A percentile compares a stretch with the other conserved stretches of the same genome.
phyloP scores from a whole-genome alignment of 2,797 vertebrate genomes.

The Sebastes iracundus region DNA sequence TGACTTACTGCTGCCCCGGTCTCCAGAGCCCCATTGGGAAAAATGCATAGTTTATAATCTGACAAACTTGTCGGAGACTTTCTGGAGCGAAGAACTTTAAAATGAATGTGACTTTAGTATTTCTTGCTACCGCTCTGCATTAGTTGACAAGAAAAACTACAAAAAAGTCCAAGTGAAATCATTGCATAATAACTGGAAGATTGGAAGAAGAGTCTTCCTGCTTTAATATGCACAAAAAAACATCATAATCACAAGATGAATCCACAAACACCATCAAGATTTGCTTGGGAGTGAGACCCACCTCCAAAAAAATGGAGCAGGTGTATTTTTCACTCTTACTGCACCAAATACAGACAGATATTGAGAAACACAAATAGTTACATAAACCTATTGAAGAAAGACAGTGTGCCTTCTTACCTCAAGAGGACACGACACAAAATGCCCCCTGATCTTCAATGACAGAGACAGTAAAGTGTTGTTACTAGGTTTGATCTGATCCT shows the following conservation, averaged over 20 bases:
- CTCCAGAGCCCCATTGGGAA: no score
- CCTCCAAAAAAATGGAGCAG: background rate
- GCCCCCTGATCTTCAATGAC: background rate
- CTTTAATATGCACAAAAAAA: background rate
- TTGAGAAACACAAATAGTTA: background rate
- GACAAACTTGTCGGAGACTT: no score
- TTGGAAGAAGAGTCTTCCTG: no score
- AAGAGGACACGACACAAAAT: background rate
- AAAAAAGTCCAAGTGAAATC: no score
- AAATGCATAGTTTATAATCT: no score
- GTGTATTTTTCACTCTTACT: background rate
- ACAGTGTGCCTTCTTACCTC: background rate
- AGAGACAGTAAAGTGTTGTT: background rate
- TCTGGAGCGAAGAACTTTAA: no score
- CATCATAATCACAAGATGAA: background rate
- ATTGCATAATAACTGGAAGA: background rate
- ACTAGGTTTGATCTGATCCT: background rate
- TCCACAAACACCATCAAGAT: background rate
- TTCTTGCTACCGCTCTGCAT: no score
- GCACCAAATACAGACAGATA: background rate
- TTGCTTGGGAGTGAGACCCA: background rate
- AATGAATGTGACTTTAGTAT: no score
- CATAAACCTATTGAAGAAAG: background rate
- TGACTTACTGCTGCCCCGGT: no score
- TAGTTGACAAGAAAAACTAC: no score